Evolutionary conservation across 2,797 vertebrate species (phyloP).

Genomic region (Falco peregrinus): DNA sequence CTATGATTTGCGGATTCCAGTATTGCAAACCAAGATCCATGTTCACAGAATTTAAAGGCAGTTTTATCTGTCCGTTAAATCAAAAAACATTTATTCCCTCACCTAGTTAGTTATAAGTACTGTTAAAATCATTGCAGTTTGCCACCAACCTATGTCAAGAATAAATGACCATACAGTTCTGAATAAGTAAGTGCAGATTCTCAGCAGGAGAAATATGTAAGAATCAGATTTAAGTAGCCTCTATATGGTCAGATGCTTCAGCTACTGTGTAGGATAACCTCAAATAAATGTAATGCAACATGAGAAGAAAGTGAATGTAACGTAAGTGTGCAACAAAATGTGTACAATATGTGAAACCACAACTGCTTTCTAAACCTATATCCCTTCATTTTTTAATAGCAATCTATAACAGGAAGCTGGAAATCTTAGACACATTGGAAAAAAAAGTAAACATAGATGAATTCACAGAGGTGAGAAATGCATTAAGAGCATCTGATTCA

Average conservation of each 20-base stretch:
- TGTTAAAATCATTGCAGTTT: neutral
- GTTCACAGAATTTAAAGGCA: neutral
- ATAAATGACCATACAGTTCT: neutral
- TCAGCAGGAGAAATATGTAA: neutral
- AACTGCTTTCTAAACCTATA: constrained; percentile 30
- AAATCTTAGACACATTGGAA: constrained; percentile 35
- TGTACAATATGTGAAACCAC: neutral
- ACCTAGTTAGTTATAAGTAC: neutral
- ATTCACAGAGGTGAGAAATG: constrained; percentile 75
- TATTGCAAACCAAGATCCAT: neutral
- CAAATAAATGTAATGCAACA: neutral
- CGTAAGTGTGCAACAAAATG: neutral
- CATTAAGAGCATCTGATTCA: neutral
- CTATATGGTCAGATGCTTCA: neutral
- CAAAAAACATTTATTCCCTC: neutral
- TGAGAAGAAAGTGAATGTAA: neutral
- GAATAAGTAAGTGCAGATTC: neutral
- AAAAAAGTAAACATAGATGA: constrained; percentile 56
- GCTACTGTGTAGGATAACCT: neutral
- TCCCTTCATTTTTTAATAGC: constrained; percentile 39
- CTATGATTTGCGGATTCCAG: neutral
- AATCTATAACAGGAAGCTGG: constrained; percentile 35
- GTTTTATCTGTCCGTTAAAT: constrained; percentile 20
- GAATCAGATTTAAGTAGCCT: neutral
- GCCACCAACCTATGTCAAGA: neutral